These are phyloP conservation scores for Falco concolor DNA, from an alignment of 2,797 vertebrate species.

Conservation along the genomic window DNA sequence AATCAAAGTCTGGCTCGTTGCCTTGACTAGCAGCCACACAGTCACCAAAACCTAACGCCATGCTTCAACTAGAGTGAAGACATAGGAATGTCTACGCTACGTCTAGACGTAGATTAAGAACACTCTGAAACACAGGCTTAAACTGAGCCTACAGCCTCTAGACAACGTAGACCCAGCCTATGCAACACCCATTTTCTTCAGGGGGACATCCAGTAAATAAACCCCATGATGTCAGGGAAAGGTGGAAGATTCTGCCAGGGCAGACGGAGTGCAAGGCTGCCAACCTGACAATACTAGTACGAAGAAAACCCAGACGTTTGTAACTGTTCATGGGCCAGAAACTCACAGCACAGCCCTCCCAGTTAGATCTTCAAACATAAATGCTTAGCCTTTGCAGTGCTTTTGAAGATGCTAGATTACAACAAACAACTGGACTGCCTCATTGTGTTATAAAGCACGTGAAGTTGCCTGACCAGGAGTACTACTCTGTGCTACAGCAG, in stretches of 20 bases:
- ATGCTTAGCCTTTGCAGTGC: background rate
- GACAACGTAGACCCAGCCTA: background rate
- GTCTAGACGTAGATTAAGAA: background rate
- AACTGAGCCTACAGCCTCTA: background rate
- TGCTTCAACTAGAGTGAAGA: background rate
- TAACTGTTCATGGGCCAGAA: background rate
- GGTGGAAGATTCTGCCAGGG: background rate
- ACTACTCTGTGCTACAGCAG: background rate
- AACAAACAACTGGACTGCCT: background rate
- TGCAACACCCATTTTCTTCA: background rate
- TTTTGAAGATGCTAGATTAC: conserved; percentile 6
- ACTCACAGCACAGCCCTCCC: background rate
- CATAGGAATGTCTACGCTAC: accelerated
- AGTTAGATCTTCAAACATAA: background rate
- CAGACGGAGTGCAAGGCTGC: background rate
- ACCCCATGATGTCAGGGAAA: accelerated
- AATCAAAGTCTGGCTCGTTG: background rate
- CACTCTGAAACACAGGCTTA: background rate
- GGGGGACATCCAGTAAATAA: background rate
- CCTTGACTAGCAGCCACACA: background rate
- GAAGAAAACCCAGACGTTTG: background rate
- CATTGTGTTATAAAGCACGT: background rate
- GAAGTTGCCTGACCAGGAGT: background rate
- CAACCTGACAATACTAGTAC: background rate
- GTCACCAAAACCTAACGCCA: background rate